Conservation (phyloP, 2,888 invertebrate species). For the Acanthosoma haemorrhoidale region DNA sequence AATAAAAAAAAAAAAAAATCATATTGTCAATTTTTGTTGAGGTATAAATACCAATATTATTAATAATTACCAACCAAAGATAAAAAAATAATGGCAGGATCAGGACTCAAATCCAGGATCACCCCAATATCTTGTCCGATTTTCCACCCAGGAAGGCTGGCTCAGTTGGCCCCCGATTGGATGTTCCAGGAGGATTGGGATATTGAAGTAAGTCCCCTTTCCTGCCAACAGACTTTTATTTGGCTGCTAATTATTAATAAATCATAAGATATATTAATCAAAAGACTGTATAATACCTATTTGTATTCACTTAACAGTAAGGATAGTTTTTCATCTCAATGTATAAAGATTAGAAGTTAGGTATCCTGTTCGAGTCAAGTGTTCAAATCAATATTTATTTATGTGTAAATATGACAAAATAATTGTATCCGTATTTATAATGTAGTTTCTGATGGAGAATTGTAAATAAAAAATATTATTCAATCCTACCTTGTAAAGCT, state of each 20-base stretch:
- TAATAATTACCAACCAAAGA: too few species aligned
- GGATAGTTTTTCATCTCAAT: conserved; percentile 12
- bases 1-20: too few species aligned
- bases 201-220: too few species aligned
- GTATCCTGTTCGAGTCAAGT: neutral
- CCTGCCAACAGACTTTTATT: too few species aligned
- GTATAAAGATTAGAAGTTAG: neutral
- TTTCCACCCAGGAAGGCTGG: too few species aligned
- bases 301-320: conserved; percentile 16
- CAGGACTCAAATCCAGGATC: too few species aligned
- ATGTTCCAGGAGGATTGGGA: too few species aligned
- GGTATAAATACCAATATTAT: too few species aligned
- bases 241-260: too few species aligned
- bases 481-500: neutral
- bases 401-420: conserved; percentile 7
- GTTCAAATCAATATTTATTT: conserved; percentile 9
- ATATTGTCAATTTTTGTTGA: too few species aligned
- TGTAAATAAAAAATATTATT: conserved; percentile 5
- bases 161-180: too few species aligned
- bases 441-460: neutral
- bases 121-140: too few species aligned
- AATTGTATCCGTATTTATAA: neutral
- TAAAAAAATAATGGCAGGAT: neutral
- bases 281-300: conserved; percentile 19
- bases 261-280: conserved; percentile 12